Percentiles rank a stretch among this genome's conserved stretches.
Conservation (phyloP, 2,797 vertebrate genomes). For the Dicrostonyx torquatus region DNA sequence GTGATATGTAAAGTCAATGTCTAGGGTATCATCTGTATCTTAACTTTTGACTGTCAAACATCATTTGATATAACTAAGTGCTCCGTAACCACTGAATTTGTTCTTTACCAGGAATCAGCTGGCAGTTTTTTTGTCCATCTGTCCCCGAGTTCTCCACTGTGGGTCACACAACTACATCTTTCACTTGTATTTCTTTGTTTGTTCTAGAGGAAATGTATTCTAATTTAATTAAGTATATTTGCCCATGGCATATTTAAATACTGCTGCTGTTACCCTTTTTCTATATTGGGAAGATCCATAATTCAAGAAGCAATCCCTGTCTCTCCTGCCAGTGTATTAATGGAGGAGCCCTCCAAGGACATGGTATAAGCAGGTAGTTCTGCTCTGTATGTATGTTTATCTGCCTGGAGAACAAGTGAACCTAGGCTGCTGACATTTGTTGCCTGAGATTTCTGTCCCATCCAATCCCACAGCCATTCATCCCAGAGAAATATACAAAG, state of each 20-base stretch:
- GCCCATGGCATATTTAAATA: too few relatives aligned
- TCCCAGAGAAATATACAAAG: too few relatives aligned
- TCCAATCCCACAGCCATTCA: too few relatives aligned
- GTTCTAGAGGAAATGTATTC: not conserved
- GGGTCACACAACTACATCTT: not conserved
- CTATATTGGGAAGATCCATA: not conserved
- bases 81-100: not conserved
- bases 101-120: not conserved
- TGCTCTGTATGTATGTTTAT: not conserved
- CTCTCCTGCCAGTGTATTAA: not conserved
- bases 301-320: not conserved
- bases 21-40: not conserved
- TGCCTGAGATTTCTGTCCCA: too few relatives aligned
- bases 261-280: not conserved
- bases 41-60: not conserved
- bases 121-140: not conserved
- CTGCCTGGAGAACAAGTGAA: not conserved
- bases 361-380: not conserved
- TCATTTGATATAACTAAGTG: not conserved
- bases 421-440: too few relatives aligned
- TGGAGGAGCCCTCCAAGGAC: not conserved
- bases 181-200: not conserved
- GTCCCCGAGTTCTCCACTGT: not conserved
- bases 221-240: not conserved
- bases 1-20: too few relatives aligned